Percentiles rank a stretch among this genome's conserved stretches.
These are phyloP conservation scores for Euphonia xanthogaster DNA, from an alignment of 2,797 vertebrate species.

Conservation along the genomic window DNA sequence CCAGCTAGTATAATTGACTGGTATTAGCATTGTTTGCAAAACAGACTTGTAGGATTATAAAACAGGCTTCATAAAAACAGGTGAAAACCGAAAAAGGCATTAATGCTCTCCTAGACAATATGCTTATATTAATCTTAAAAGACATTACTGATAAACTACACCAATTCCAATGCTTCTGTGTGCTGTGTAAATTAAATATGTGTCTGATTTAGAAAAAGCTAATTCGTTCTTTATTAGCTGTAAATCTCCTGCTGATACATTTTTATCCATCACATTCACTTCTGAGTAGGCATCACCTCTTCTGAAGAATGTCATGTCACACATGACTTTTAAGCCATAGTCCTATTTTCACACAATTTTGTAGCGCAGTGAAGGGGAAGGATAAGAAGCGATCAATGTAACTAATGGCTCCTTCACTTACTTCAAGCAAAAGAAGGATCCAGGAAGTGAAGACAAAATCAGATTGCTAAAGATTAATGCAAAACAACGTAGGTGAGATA, in stretches of 20 bases:
- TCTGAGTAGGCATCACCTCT: background rate
- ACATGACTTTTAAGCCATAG: background rate
- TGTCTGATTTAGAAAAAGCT: background rate
- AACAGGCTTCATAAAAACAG: background rate
- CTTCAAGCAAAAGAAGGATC: background rate
- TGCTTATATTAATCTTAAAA: background rate
- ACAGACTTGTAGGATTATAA: background rate
- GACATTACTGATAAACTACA: background rate
- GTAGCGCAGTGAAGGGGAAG: background rate
- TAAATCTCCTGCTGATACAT: background rate
- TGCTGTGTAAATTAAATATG: background rate
- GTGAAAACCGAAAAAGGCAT: background rate
- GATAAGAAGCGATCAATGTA: accelerated
- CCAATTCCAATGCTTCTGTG: background rate
- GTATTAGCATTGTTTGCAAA: slow-evolving; percentile 22
- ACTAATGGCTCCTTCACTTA: background rate
- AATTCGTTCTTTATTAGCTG: background rate
- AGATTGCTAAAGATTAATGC: background rate
- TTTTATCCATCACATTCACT: background rate
- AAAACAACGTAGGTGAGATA: background rate
- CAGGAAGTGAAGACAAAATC: background rate
- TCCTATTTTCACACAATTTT: background rate
- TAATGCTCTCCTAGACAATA: background rate
- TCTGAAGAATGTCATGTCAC: background rate
- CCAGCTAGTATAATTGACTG: background rate